Base-by-base conservation (phyloP, 2,113 vertebrate genomes). In the Nannospalax galili region DNA sequence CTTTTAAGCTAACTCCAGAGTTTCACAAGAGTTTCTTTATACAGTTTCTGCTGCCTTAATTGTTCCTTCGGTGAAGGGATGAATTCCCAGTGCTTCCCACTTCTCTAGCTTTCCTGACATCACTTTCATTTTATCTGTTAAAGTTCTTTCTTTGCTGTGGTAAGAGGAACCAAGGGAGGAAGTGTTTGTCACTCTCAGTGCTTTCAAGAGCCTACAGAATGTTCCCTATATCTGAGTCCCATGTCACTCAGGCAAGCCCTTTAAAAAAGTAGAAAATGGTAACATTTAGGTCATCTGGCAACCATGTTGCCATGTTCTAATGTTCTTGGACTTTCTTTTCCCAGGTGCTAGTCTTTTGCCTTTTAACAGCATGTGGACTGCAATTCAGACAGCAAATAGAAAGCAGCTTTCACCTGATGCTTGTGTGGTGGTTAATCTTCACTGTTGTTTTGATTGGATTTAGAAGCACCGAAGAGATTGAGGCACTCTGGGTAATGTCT, bases 111-210 rank as follows among this genome's bases (percentile, higher is more conserved):
- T 93, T 37, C 35, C 42, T 48, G 52, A 86, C 12, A 42, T 37
- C 14, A 40, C 22, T 84, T 35, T 80, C 19, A 26, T 82, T 75
- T 40, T 40, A 48, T 91, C 32, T 85, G 74, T 37, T n/a, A 70
- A 88, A 30, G 37, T 74, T 95, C 28, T 80, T 92, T 90, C 32
- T 88, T 14, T 26, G 48, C 12, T 69, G 17, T 65, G 12, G n/a
- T 87, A 86, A 92, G 73, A 86, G 69, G 70, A 94, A 92, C 32
- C 17, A 82, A 65, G 24, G 26, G 4, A 75, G 42, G 62, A 91
- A 70, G 11, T 40, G 4, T 56, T 93, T n/a, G 70, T 20, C 9
- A 1, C 17, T 74, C 16, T 14, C n/a, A 56, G 37, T 48, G 58
- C 26, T 88, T 96, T 95, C 58, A 74, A 65, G 5, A 28, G 74